Percentiles rank a stretch among this genome's conserved stretches.
Evolutionary conservation across 2,888 invertebrate species (phyloP).

Genomic region (Parnassius mnemosyne): DNA sequence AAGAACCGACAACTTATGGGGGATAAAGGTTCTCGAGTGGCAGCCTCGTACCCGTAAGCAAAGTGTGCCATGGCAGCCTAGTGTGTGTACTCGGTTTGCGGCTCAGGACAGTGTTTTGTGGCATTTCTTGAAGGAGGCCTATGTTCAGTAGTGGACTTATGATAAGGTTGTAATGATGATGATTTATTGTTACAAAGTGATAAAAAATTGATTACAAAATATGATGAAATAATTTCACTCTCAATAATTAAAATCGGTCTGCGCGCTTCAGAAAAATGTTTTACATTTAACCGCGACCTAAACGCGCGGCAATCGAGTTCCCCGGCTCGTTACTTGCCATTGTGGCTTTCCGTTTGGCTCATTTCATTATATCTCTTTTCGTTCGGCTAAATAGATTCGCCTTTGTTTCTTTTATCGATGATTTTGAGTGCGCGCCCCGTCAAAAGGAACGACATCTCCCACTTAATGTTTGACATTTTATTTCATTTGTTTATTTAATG

Average conservation of each 20-base stretch:
- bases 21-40: too few relatives aligned
- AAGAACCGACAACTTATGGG: too few relatives aligned
- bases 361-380: slow-evolving; percentile 25
- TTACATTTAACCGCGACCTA: background rate
- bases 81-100: too few relatives aligned
- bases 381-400: slow-evolving; percentile 26
- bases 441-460: slow-evolving; percentile 11
- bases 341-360: slow-evolving; percentile 25
- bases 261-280: slow-evolving; percentile 3
- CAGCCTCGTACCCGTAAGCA: too few relatives aligned
- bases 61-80: too few relatives aligned
- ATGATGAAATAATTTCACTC: too few relatives aligned
- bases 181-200: too few relatives aligned
- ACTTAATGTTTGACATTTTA: slow-evolving; percentile 11
- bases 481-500: slow-evolving; percentile 13
- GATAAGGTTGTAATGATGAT: too few relatives aligned
- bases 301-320: background rate
- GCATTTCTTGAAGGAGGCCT: too few relatives aligned
- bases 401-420: slow-evolving; percentile 15
- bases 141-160: too few relatives aligned
- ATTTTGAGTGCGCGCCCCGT: slow-evolving; percentile 5
- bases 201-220: too few relatives aligned
- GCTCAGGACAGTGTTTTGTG: too few relatives aligned
- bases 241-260: background rate
- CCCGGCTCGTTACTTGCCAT: slow-evolving; percentile 27